These are phyloP conservation scores for Portunus trituberculatus DNA, from an alignment of 1,140 invertebrate species.

Conservation along the genomic window DNA sequence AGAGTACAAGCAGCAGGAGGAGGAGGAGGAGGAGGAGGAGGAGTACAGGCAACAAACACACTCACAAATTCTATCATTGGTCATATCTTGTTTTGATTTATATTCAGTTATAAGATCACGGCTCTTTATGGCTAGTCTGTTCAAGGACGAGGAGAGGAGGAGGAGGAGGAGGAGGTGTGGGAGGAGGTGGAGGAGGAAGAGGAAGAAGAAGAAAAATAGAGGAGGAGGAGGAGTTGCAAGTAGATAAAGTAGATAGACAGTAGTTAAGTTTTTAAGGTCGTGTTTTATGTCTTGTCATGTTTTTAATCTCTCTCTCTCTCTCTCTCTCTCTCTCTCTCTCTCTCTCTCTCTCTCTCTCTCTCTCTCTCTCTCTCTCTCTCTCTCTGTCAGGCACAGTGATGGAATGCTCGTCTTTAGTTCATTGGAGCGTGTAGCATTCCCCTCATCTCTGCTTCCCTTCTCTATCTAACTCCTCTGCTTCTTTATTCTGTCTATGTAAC, in stretches of 20 bases:
- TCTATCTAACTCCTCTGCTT: neutral
- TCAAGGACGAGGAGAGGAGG: too few species aligned
- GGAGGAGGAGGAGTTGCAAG: neutral
- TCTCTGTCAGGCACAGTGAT: slow-evolving; percentile 26
- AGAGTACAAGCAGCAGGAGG: too few species aligned
- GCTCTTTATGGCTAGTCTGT: too few species aligned
- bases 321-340: slow-evolving; percentile 36
- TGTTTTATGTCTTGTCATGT: neutral
- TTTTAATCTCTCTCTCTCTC: neutral
- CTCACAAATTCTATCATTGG: too few species aligned
- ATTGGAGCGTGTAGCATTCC: neutral
- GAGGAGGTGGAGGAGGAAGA: too few species aligned
- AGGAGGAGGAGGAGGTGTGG: too few species aligned
- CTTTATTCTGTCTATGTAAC: slow-evolving; percentile 40
- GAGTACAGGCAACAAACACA: too few species aligned
- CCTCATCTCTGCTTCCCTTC: too few species aligned
- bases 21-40: too few species aligned
- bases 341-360: slow-evolving; percentile 53
- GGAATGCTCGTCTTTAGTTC: neutral
- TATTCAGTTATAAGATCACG: too few species aligned
- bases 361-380: slow-evolving; percentile 55
- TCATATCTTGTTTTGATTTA: too few species aligned
- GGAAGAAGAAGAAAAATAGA: too few species aligned
- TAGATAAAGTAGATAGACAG: neutral
- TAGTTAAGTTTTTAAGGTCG: neutral